A percentile compares a stretch with the other conserved stretches of the same genome.
phyloP scores from a whole-genome alignment of 2,113 vertebrate genomes.

The Enhydra lutris region DNA sequence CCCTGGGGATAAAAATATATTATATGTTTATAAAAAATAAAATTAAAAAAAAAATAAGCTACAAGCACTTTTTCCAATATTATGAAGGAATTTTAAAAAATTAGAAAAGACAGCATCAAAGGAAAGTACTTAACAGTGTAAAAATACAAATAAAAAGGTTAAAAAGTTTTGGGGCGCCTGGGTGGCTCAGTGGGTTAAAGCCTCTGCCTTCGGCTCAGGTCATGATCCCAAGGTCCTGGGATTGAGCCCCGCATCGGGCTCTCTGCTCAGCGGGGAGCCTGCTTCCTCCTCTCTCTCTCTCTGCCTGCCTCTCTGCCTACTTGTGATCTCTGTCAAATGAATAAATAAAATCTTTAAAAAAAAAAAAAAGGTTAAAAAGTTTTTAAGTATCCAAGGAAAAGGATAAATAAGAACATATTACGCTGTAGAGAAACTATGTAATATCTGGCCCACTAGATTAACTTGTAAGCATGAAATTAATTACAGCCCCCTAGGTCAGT shows the following conservation, averaged over 20 bases:
- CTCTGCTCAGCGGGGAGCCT: no score
- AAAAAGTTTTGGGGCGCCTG: not conserved
- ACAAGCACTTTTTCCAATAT: not conserved
- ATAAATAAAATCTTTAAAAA: no score
- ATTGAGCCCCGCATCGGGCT: no score
- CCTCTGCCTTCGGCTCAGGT: no score
- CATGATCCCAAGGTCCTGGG: no score
- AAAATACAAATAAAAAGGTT: not conserved
- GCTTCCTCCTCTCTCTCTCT: no score
- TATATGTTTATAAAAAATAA: no score
- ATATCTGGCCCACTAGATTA: not conserved
- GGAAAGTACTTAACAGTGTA: not conserved
- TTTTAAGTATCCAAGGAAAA: not conserved
- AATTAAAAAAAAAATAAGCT: not conserved
- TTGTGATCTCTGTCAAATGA: no score
- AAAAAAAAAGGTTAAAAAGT: not conserved
- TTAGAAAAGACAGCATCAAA: slow-evolving; percentile 2
- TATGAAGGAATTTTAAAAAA: slow-evolving; percentile 20
- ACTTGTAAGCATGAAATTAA: not conserved
- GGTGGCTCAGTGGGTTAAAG: no score
- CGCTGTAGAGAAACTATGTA: not conserved
- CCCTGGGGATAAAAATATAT: no score
- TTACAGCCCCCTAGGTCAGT: not conserved
- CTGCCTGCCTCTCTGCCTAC: no score
- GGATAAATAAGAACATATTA: slow-evolving; percentile 21